Conservation (phyloP, 2,113 vertebrate species). For the Phodopus roborovskii region DNA sequence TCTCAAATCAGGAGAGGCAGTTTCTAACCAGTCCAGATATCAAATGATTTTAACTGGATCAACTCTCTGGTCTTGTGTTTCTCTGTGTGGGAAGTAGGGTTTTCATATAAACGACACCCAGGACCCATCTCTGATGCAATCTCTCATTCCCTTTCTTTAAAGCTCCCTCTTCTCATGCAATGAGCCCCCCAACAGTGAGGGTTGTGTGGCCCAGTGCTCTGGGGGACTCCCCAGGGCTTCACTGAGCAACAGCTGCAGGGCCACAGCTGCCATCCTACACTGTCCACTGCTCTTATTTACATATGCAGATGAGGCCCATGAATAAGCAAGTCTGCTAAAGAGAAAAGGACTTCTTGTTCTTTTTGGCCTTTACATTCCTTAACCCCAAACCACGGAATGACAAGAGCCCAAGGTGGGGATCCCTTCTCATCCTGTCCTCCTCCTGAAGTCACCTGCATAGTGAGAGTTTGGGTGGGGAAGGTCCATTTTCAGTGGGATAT, state of each 20-base stretch:
- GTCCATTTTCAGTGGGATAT: not conserved
- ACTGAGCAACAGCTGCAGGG: not conserved
- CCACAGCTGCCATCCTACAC: constrained; percentile 26
- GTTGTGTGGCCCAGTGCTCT: fast-evolving
- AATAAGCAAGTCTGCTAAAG: constrained; percentile 4
- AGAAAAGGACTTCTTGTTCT: not conserved
- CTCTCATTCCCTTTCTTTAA: not conserved
- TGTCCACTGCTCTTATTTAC: constrained; percentile 54
- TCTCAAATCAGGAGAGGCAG: not conserved
- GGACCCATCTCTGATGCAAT: not conserved
- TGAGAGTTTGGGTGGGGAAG: not conserved
- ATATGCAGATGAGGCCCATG: constrained; percentile 62
- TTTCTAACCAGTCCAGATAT: not conserved
- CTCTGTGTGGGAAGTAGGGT: not conserved
- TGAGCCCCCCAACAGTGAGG: not conserved
- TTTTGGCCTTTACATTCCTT: not conserved
- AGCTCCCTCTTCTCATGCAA: not conserved
- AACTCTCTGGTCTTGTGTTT: not conserved
- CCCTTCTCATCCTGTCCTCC: not conserved
- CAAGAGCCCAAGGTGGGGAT: not conserved
- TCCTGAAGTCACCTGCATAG: not conserved
- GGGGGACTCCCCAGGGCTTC: constrained; percentile 60
- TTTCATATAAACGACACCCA: not conserved
- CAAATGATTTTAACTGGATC: not conserved
- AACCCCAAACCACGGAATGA: not conserved